Evolutionary conservation across 2,888 invertebrate genomes (phyloP), one percentile per base, ranked within the genome.

Genomic region (Tiliacea citrago): DNA sequence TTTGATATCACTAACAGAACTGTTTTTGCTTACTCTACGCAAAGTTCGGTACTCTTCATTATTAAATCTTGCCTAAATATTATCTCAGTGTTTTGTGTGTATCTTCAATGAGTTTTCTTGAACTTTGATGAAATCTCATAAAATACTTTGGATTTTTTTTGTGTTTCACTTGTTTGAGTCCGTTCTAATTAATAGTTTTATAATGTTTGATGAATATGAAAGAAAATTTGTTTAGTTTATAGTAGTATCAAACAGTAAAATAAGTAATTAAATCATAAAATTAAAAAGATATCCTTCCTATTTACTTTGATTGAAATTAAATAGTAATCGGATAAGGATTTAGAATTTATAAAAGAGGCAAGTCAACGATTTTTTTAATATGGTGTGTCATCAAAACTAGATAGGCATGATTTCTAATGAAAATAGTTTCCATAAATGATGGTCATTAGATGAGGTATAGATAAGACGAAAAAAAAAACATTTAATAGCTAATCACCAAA

Each of bases 21-120:
- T 86, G 86, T 85, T 89, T 89, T 88, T 88, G 90, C 89, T 89
- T 89, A 87, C 86, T 88, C 87, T 82, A 60, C 71, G 69, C 82
- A 60, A 86, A 88, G 83, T 89, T 88, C 55, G 77, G 76, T 87
- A 78, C 86, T 84, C 82, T 84, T 84, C 83, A 86, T 86, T 89
- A 87, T 88, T 87, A 86, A 87, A 86, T 85, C 87, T 81, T 83
- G 71, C 77, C 72, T 87, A 88, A 89, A 89, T 89, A 88, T 89
- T 89, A 88, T 89, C 87, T 86, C 83, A 82, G 81, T 81, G 72
- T 84, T 86, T 82, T 81, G 82, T 87, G 75, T 86, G 73, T 86
- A 83, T 81, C 73, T 85, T 85, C 53, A 63, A 62, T 61, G 73
- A 86, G 75, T 82, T 83, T 65, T 82, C 83, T 86, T 83, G 57